Conservation (phyloP, 2,888 invertebrate species). For the Leptopilina syphax region DNA sequence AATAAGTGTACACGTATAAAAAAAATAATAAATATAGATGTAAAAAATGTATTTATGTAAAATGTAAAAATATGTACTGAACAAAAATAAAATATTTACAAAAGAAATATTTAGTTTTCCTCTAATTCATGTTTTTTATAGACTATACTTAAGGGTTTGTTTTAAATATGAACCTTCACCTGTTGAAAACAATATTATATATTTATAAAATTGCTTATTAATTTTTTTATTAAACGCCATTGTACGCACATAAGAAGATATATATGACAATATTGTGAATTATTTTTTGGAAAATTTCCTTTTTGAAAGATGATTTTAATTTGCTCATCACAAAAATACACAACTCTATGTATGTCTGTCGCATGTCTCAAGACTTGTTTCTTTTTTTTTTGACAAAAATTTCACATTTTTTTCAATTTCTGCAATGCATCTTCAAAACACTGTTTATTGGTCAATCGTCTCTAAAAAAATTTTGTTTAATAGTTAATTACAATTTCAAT, state of each 20-base stretch:
- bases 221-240: constrained; percentile 5
- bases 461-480: not conserved
- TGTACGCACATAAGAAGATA: constrained; percentile 39
- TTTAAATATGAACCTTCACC: constrained; percentile 9
- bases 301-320: constrained; percentile 7
- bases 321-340: constrained; percentile 5
- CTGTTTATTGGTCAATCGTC: constrained; percentile 53
- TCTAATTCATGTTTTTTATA: not conserved
- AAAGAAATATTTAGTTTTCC: not conserved
- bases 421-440: constrained; percentile 53
- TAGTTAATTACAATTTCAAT: not conserved
- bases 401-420: constrained; percentile 59
- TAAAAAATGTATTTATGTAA: too few relatives aligned
- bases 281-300: not conserved
- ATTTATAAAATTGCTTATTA: too few relatives aligned
- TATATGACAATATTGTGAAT: not conserved
- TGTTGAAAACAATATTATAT: not conserved
- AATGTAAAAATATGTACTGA: too few relatives aligned
- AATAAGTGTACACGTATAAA: too few relatives aligned
- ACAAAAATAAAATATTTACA: too few relatives aligned
- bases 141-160: not conserved
- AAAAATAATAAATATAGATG: too few relatives aligned
- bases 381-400: constrained; percentile 16
- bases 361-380: constrained; percentile 70
- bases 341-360: constrained; percentile 74